Percentiles rank a stretch among this genome's conserved stretches.
Evolutionary conservation across 1,140 invertebrate genomes (phyloP).

Genomic region (Drosophila nigromelanica): DNA sequence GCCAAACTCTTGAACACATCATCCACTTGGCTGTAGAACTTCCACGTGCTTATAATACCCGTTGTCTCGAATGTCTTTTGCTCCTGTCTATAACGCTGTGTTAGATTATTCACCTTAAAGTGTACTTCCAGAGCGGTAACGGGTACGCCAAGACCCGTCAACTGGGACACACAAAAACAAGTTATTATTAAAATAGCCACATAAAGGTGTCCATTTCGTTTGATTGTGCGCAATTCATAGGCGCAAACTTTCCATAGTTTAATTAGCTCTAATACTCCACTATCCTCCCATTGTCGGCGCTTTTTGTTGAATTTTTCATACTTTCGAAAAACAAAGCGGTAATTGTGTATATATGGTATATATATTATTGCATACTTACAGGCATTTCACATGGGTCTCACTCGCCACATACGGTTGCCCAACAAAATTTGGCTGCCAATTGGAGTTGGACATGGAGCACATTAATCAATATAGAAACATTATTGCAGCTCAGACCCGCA

Average conservation of each 20-base stretch:
- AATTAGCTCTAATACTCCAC: constrained; percentile 81
- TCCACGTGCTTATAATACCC: constrained; percentile 82
- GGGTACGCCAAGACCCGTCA: constrained; percentile 72
- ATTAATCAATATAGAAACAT: constrained; percentile 62
- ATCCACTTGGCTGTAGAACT: constrained; percentile 83
- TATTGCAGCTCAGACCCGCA: constrained; percentile 47
- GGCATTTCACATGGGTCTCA: constrained; percentile 84
- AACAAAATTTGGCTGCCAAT: constrained; percentile 71
- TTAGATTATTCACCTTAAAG: constrained; percentile 83
- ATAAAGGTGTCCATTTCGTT: constrained; percentile 84
- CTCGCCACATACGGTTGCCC: constrained; percentile 73
- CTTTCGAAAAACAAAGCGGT: constrained; percentile 17
- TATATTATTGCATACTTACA: constrained; percentile 58
- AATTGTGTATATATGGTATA: background rate
- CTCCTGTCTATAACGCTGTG: constrained; percentile 80
- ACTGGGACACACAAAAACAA: background rate
- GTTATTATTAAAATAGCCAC: constrained; percentile 62
- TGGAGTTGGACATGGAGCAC: constrained; percentile 71
- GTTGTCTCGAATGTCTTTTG: constrained; percentile 81
- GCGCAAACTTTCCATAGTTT: constrained; percentile 84
- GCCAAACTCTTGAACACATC: constrained; percentile 83
- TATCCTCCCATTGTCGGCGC: constrained; percentile 84
- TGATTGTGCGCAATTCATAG: constrained; percentile 83
- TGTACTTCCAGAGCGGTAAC: constrained; percentile 82
- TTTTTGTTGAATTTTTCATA: constrained; percentile 84